These are phyloP conservation scores for Thripadectes ignobilis DNA, from an alignment of 2,797 vertebrate species.

Conservation along the genomic window DNA sequence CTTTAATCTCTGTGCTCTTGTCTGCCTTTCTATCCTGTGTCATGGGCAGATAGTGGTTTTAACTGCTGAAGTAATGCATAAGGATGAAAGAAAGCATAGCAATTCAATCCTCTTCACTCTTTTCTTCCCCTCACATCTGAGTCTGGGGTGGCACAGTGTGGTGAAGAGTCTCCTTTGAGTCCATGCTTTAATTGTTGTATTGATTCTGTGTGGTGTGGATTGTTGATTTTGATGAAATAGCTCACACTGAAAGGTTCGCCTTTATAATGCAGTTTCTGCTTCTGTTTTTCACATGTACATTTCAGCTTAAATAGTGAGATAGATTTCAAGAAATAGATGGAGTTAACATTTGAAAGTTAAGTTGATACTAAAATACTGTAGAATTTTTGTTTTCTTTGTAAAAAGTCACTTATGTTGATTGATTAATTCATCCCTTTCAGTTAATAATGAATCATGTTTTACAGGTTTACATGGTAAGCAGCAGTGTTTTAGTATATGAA, in stretches of 20 bases:
- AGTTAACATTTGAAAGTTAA: neutral
- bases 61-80: neutral
- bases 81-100: neutral
- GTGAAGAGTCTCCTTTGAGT: neutral
- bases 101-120: neutral
- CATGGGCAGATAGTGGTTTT: neutral
- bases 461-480: neutral
- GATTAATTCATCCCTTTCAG: neutral
- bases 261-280: neutral
- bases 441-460: neutral
- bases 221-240: neutral
- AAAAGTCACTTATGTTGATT: neutral
- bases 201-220: neutral
- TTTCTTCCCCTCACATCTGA: neutral
- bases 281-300: neutral
- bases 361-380: neutral
- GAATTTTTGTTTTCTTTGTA: neutral
- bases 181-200: neutral
- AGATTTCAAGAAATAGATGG: neutral
- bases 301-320: neutral
- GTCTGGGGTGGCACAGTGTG: neutral
- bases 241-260: neutral
- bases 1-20: neutral
- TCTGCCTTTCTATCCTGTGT: fast-evolving
- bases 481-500: neutral